These are phyloP conservation scores for Oxyscelio sp. DNA, from an alignment of 2,888 invertebrate species.

Conservation along the genomic window DNA sequence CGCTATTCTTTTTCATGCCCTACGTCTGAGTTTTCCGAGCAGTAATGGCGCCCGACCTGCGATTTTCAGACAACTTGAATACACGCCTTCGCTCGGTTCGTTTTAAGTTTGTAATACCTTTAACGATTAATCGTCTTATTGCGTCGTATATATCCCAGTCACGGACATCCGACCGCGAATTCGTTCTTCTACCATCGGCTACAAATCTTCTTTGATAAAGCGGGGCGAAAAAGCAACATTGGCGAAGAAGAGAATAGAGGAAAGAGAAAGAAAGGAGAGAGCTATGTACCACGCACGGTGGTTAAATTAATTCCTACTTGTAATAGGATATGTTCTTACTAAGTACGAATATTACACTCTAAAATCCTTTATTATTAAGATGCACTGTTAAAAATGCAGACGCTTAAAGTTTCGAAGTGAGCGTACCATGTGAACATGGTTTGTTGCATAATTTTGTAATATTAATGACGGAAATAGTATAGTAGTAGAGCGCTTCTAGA, in stretches of 20 bases:
- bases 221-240: conserved; percentile 45
- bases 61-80: conserved; percentile 28
- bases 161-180: conserved; percentile 77
- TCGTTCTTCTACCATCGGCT: conserved; percentile 70
- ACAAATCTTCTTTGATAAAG: conserved; percentile 73
- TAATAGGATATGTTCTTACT: conserved; percentile 62
- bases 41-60: conserved; percentile 76
- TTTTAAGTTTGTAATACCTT: conserved; percentile 54
- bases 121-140: conserved; percentile 72
- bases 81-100: conserved; percentile 43
- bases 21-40: conserved; percentile 67
- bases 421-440: conserved; percentile 33
- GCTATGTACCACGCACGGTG: conserved; percentile 22
- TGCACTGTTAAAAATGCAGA: conserved; percentile 35
- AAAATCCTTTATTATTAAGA: conserved; percentile 27
- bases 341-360: conserved; percentile 55
- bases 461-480: conserved; percentile 25
- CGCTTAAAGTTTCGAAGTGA: conserved; percentile 25
- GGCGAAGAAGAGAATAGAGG: background rate
- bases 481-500: background rate
- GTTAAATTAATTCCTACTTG: conserved; percentile 65
- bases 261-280: conserved; percentile 4
- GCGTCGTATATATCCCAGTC: conserved; percentile 75
- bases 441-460: conserved; percentile 48
- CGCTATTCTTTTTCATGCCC: conserved; percentile 64